Evolutionary conservation across 2,888 invertebrate species (phyloP), one percentile per base, ranked within the genome.

Genomic region (Siphlonurus alternatus): DNA sequence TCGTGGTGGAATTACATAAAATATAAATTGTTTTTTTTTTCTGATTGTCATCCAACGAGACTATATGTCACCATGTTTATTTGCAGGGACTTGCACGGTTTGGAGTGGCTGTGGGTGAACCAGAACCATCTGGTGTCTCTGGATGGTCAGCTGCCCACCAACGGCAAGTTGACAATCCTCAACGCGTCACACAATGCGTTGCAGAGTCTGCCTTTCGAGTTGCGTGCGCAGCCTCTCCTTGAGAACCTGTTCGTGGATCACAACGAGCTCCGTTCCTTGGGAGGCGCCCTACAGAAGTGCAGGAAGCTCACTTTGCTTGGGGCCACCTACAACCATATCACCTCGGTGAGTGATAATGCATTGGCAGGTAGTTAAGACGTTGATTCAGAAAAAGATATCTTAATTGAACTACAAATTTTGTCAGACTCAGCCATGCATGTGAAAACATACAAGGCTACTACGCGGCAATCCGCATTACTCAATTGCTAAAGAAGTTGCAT

Each of bases 91-190:
- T 76, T 91, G 61, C 82, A 83, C 66, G 81, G 86, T 66, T 76
- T 92, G 66, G 85, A 86, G 71, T 88, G 89, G 83, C 79, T 92
- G 61, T 86, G 89, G 69, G 83, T 91, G 62, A 89, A 89, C 72
- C 80, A 83, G 64, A 92, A 92, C 74, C 81, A 86, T 69, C 77
- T 92, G 65, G 83, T 83, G 66, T 80, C 84, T 25, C 78, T 92
- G 69, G 90, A 91, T 61, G 83, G 84, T 60, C 86, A 92, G 75
- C 74, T 92, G 67, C 90, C 91, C 1, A 78, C 82, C 67, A 81
- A 81, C 72, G 82, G 81, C 69, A 83, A 83, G 71, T 76, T 90
- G 24, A 79, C 79, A 61, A 79, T 88, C 70, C 81, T 92, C 24
- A 85, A 89, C 72, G 88, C 87, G 0, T 85, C 85, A 2, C 80